Percentiles rank a stretch among this genome's conserved stretches.
Conservation (phyloP, 2,113 vertebrate species). For the Stomatorhinus ivindoensis region DNA sequence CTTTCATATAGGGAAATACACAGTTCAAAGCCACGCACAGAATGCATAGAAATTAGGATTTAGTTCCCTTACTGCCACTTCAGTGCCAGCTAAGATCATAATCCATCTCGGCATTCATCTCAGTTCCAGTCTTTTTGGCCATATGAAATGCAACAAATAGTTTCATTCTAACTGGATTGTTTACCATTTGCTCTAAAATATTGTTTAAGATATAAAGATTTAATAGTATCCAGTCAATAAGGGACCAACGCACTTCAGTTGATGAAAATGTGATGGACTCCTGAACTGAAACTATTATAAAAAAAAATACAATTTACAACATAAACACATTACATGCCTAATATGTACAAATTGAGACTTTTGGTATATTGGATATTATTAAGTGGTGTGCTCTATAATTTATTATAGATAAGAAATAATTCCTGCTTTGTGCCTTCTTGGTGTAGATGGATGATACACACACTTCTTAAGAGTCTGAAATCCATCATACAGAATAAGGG, state of each 20-base stretch:
- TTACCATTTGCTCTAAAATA: background rate
- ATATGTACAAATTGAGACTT: background rate
- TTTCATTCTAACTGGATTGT: background rate
- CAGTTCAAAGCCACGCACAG: background rate
- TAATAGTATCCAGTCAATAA: background rate
- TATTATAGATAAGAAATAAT: slow-evolving; percentile 65
- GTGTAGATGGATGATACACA: slow-evolving; percentile 6
- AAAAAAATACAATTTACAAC: background rate
- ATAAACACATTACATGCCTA: background rate
- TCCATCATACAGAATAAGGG: slow-evolving; percentile 50
- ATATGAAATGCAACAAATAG: background rate
- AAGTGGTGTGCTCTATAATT: slow-evolving; percentile 33
- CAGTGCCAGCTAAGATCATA: background rate
- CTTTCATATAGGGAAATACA: background rate
- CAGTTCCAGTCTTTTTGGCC: background rate
- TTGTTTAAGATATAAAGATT: slow-evolving; percentile 1
- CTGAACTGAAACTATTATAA: background rate
- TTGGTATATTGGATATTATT: background rate
- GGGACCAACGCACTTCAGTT: background rate
- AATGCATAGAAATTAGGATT: background rate
- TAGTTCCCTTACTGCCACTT: background rate
- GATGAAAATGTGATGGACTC: background rate
- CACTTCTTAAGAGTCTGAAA: slow-evolving; percentile 27
- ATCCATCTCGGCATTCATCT: background rate
- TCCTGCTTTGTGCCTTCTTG: background rate